Percentiles rank a stretch among this genome's conserved stretches.
Evolutionary conservation across 1,140 invertebrate genomes (phyloP).

Genomic region (Drosophila hydei): DNA sequence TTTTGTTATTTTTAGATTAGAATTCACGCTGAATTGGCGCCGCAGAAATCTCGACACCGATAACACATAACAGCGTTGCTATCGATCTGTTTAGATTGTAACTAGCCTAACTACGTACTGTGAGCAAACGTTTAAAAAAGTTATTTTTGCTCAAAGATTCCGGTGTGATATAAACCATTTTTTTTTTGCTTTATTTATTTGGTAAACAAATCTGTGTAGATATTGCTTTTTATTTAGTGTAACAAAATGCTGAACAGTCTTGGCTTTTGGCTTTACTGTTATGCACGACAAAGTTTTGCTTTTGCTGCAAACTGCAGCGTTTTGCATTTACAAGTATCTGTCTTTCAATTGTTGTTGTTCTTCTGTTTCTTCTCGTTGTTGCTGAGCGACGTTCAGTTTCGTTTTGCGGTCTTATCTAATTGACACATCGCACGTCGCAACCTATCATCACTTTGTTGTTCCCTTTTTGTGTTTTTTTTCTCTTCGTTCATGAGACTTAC

Average conservation of each 20-base stretch:
- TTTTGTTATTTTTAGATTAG: constrained; percentile 40
- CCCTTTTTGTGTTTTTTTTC: neutral
- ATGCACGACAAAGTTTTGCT: neutral
- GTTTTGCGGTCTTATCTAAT: constrained; percentile 28
- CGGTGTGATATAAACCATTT: no score
- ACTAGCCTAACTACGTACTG: neutral
- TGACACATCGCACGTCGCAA: constrained; percentile 37
- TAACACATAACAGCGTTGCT: constrained; percentile 11
- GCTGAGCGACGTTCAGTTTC: constrained; percentile 15
- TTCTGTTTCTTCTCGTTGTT: neutral
- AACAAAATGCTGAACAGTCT: constrained; percentile 1
- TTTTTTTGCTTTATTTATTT: no score
- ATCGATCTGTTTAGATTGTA: neutral
- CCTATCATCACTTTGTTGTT: neutral
- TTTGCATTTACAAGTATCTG: constrained; percentile 12
- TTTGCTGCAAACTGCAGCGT: constrained; percentile 18
- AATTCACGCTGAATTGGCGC: constrained; percentile 25
- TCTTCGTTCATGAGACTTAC: neutral
- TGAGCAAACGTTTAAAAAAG: no score
- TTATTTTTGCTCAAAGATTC: no score
- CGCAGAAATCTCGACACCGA: constrained; percentile 5
- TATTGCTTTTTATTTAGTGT: no score
- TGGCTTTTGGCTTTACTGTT: constrained; percentile 15
- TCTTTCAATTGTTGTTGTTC: neutral
- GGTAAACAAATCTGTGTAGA: no score